A percentile compares a stretch with the other conserved stretches of the same genome.
These are phyloP conservation scores for Rachycentron canadum DNA, from an alignment of 2,797 vertebrate species.

Conservation along the genomic window DNA sequence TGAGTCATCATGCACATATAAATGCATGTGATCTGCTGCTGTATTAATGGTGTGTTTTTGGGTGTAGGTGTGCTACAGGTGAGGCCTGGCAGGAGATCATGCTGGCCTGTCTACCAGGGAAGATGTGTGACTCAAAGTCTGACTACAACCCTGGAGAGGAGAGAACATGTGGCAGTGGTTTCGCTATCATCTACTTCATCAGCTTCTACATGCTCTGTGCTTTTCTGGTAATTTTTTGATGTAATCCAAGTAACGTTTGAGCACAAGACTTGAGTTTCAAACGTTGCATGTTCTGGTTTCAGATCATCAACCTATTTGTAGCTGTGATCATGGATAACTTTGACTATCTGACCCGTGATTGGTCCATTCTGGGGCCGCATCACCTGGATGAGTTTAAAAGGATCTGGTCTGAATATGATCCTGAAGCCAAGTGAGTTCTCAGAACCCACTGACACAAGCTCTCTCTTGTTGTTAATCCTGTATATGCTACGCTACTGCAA, in stretches of 20 bases:
- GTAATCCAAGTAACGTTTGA: background rate
- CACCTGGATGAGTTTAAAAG: conserved; percentile 99
- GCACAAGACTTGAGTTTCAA: background rate
- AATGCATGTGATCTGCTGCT: background rate
- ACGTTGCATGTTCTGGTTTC: conserved; percentile 50
- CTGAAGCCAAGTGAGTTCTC: conserved; percentile 95
- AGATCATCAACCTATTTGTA: conserved; percentile 99
- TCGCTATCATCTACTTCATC: conserved; percentile 98
- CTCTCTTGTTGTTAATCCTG: background rate
- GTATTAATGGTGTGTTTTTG: background rate
- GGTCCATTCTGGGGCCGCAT: conserved; percentile 99
- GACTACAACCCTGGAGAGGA: conserved; percentile 94
- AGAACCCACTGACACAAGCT: background rate
- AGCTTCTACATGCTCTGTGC: conserved; percentile 99
- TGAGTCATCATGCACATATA: background rate
- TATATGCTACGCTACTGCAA: background rate
- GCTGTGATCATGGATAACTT: conserved; percentile 99
- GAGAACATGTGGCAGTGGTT: conserved; percentile 93
- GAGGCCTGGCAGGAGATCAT: conserved; percentile 99
- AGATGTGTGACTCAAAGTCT: conserved; percentile 93
- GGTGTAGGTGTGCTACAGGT: conserved; percentile 94
- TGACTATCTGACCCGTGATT: conserved; percentile 98
- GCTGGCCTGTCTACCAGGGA: conserved; percentile 95
- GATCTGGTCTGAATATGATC: conserved; percentile 99
- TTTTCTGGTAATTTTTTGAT: conserved; percentile 89